Evolutionary conservation across 2,113 vertebrate species (phyloP).

Genomic region (Rhagologus leucostigma): DNA sequence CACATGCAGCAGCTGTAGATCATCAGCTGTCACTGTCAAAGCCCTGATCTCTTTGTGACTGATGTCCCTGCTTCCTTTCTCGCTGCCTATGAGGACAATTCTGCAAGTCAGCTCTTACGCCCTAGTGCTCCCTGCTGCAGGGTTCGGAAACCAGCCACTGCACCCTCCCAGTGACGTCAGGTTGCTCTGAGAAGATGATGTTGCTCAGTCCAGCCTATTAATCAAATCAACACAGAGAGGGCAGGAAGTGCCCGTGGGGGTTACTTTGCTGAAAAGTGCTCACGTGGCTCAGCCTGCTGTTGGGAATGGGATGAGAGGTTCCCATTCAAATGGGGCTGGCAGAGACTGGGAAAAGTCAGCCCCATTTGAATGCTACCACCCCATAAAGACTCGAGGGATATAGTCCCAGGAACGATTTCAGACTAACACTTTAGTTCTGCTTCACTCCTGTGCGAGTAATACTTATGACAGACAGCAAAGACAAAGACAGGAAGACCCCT

Average conservation of each 20-base stretch:
- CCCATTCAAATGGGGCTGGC: neutral
- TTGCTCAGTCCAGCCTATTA: neutral
- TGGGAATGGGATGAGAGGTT: neutral
- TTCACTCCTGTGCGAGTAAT: neutral
- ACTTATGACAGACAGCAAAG: neutral
- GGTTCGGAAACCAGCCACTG: neutral
- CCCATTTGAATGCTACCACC: neutral
- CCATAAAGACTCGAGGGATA: neutral
- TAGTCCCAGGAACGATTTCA: neutral
- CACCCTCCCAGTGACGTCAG: neutral
- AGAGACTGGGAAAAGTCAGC: neutral
- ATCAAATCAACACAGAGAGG: neutral
- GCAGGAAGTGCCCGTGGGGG: neutral
- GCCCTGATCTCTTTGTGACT: slow-evolving; percentile 10
- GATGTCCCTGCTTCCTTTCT: neutral
- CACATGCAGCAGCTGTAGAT: slow-evolving; percentile 37
- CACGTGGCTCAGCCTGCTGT: accelerated
- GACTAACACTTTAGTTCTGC: neutral
- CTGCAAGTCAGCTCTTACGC: neutral
- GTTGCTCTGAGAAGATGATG: neutral
- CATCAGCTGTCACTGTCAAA: slow-evolving; percentile 57
- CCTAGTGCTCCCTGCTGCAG: neutral
- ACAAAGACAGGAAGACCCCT: neutral
- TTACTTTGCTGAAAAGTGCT: neutral
- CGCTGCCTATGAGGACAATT: neutral